Base-by-base conservation (phyloP, 2,888 invertebrate species). In the Hyles lineata region DNA sequence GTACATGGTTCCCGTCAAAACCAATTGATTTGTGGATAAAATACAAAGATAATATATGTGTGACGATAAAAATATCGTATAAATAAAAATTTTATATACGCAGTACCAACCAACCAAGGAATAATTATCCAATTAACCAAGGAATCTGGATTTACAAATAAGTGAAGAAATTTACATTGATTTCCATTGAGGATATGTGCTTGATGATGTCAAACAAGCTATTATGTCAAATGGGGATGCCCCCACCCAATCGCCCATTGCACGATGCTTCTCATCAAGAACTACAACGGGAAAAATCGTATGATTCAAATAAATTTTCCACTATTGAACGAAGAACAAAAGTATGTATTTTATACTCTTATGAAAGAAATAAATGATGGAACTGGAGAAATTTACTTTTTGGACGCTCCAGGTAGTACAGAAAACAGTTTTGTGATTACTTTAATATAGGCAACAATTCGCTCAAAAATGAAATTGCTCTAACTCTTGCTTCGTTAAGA, bases 151-250 rank as follows among this genome's bases (percentile, higher is more conserved):
- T 59, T 6, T 74, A 15, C 71, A 76, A 75, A 74, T 73, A 43
- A 75, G 60, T 35, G 75, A 70, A 71, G 74, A 77, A 70, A 77
- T 76, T 71, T 76, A 76, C 75, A 75, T 79, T 76, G 71, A 75
- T 77, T 67, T 61, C 72, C 23, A 77, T 81, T 63, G 80, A 82
- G 72, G 80, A 82, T 70, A 76, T 79, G 76, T 82, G 81, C 74
- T 82, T 80, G 73, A 73, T 79, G 74, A 79, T 82, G 70, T 70
- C 77, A 75, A 82, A 81, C 74, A 83, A 82, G 78, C 72, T 81
- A 79, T 79, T 83, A 75, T 73, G 74, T 69, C 70, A 72, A 72
- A 76, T 83, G 73, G 83, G 82, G 59, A 72, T 82, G 83, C 73
- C 74, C 75, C 76, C 77, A 71, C 80, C 79, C 55, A 78, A 82